Base-by-base conservation (phyloP, 2,888 invertebrate species). In the Gastracanthus pulcherrimus region DNA sequence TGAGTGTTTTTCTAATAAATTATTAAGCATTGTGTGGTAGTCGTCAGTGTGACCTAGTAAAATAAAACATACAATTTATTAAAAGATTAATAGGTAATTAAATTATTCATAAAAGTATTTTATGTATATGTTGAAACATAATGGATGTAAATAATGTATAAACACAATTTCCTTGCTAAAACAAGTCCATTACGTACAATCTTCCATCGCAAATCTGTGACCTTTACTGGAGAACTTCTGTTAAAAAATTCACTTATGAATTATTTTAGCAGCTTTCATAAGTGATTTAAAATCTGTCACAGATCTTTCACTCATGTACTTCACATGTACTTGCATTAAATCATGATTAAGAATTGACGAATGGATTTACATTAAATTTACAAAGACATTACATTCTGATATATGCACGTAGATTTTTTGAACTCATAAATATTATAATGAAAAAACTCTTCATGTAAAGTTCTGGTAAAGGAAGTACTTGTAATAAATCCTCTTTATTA, bases 11-110 rank as follows among this genome's bases (percentile, higher is more conserved):
- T 94, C 94, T 84, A 94, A 89, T 82, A 98, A 92, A 90, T 95
- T 95, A 81, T 94, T 93, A 70, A 98, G 92, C 97, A 98, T 98
- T 84, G 94, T 94, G 86, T 95, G 94, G 91, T 95, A 97, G 92
- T 98, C 98, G 66, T 96, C 97, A 3, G 98, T 98, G 89, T 97
- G 95, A 69, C 98, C 98, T 98, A 92, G 70, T 26, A 7, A 45
- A 45, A 7, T n/a, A 26, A 7, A 26, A 29, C n/a, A 41, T n/a
- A 48, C 29, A 60, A 31, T 19, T 71, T 58, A 23, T 34, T 38
- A 26, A 6, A 16, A 1, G 11, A 1, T 34, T 1, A 29, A 5
- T 3, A 11, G 51, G 11, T 11, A 23, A 16, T 38, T 51, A 69
- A 41, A 70, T 13, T 0, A 13, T 75, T 19, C 11, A 31, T 3